A percentile compares a stretch with the other conserved stretches of the same genome.
phyloP scores from a whole-genome alignment of 2,113 vertebrate species.

The Nyctereutes procyonoides region DNA sequence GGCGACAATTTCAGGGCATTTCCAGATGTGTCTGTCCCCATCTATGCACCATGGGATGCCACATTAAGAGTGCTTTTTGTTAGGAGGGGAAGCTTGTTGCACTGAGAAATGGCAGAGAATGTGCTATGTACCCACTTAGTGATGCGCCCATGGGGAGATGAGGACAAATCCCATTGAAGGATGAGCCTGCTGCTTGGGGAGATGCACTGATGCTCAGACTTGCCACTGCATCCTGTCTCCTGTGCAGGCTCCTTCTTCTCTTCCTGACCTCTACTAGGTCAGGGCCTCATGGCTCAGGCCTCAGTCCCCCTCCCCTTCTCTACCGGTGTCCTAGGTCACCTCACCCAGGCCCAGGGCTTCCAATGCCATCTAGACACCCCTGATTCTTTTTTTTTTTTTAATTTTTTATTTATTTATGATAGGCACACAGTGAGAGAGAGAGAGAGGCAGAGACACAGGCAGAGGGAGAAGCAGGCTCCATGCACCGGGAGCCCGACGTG shows the following conservation, averaged over 20 bases:
- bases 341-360: rapidly evolving
- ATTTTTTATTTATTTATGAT: too few species aligned
- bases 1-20: neutral
- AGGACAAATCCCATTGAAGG: rapidly evolving
- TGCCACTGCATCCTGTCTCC: rapidly evolving
- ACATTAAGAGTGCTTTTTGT: rapidly evolving
- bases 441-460: too few species aligned
- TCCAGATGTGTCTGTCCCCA: neutral
- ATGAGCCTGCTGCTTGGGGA: neutral
- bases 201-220: rapidly evolving
- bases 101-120: neutral
- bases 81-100: neutral
- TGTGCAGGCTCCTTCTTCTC: rapidly evolving
- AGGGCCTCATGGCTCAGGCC: rapidly evolving
- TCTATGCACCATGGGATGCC: too few species aligned
- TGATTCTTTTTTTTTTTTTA: too few species aligned
- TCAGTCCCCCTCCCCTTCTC: rapidly evolving
- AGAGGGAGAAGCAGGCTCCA: too few species aligned
- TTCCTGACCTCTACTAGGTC: rapidly evolving
- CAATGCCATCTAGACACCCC: rapidly evolving
- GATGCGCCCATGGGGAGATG: rapidly evolving
- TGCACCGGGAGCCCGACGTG: too few species aligned
- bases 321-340: neutral
- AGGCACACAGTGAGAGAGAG: too few species aligned
- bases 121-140: rapidly evolving